These are phyloP conservation scores for Andrena praecox DNA, from an alignment of 2,888 invertebrate species.

Conservation along the genomic window DNA sequence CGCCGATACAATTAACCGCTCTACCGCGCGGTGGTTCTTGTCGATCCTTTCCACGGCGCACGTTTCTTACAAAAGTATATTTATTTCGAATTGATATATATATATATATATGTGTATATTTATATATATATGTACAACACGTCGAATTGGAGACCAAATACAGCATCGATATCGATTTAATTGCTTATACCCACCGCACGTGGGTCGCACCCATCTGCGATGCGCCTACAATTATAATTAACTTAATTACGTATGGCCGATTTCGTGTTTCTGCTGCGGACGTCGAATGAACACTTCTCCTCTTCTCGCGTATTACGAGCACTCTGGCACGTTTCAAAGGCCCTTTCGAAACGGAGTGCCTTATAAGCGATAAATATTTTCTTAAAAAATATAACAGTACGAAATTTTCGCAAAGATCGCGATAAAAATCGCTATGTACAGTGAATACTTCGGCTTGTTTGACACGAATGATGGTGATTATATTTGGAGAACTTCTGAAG, in stretches of 20 bases:
- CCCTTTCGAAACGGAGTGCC: neutral
- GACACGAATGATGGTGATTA: slow-evolving; percentile 29
- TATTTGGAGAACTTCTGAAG: neutral
- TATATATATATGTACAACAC: slow-evolving; percentile 9
- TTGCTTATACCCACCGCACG: neutral
- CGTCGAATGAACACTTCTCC: slow-evolving; percentile 8
- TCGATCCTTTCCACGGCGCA: neutral
- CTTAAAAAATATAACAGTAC: slow-evolving; percentile 32
- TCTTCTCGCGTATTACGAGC: neutral
- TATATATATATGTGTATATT: too few species aligned
- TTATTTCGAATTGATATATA: slow-evolving; percentile 34
- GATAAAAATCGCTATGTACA: slow-evolving; percentile 19
- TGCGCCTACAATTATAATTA: neutral
- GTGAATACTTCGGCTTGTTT: slow-evolving; percentile 20
- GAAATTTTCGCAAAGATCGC: neutral
- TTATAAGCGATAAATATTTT: neutral
- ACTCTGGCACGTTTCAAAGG: neutral
- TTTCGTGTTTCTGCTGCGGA: neutral
- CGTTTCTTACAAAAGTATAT: slow-evolving; percentile 52
- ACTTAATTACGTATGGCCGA: neutral
- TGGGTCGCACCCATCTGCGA: neutral
- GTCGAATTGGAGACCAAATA: neutral
- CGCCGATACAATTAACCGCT: neutral
- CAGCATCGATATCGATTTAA: neutral
- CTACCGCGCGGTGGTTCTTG: neutral